Evolutionary conservation across 2,888 invertebrate genomes (phyloP).

Genomic region (Blera fallax): DNA sequence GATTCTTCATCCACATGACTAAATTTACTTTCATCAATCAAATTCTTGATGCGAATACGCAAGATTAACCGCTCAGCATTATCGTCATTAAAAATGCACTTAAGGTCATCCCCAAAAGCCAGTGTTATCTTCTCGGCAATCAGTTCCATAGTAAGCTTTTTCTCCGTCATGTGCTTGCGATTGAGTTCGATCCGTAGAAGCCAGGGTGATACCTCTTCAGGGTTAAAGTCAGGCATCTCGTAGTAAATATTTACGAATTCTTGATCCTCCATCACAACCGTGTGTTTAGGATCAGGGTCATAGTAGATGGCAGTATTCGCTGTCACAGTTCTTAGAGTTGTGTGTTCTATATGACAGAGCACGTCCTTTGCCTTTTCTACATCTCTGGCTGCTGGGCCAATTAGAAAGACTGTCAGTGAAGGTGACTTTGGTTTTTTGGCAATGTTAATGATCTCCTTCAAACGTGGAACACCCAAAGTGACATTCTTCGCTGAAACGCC

Average conservation of each 20-base stretch:
- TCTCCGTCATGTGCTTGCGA: conserved; percentile 97
- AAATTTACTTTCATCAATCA: conserved; percentile 81
- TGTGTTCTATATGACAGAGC: conserved; percentile 96
- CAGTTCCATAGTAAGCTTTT: conserved; percentile 98
- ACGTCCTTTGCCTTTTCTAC: conserved; percentile 99
- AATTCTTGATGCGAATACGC: conserved; percentile 97
- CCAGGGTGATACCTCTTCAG: conserved; percentile 96
- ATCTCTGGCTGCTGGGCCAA: conserved; percentile 95
- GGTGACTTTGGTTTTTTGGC: conserved; percentile 99
- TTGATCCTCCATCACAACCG: conserved; percentile 97
- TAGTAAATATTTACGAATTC: conserved; percentile 99
- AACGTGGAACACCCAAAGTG: conserved; percentile 97
- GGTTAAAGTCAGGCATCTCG: conserved; percentile 99
- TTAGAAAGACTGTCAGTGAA: conserved; percentile 96
- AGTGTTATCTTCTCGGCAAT: conserved; percentile 98
- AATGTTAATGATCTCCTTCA: conserved; percentile 98
- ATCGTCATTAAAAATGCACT: conserved; percentile 99
- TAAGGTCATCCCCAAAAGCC: conserved; percentile 98
- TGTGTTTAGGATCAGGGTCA: conserved; percentile 97
- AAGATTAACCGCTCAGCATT: conserved; percentile 98
- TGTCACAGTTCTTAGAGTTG: conserved; percentile 95
- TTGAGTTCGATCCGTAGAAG: conserved; percentile 96
- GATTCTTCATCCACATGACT: conserved; percentile 79
- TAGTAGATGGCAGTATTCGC: conserved; percentile 99
- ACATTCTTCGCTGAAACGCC: conserved; percentile 99